Evolutionary conservation across 2,797 vertebrate genomes (phyloP), one percentile per base, ranked within the genome.

Genomic region (Eupleurogrammus muticus): DNA sequence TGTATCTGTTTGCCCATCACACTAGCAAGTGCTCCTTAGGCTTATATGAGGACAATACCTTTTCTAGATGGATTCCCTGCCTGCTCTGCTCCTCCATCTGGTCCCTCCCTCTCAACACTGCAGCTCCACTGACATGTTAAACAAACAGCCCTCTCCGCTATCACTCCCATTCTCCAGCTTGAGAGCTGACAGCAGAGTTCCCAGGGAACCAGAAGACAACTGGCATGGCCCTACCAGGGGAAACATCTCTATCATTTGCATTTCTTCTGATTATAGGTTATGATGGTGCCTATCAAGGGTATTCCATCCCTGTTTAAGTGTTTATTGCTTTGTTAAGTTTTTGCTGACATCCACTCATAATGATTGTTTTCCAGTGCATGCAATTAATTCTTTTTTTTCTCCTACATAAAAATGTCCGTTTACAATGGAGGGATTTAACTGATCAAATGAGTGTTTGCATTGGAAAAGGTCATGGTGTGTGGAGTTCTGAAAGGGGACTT

Each of bases 381-480:
- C 7, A n/a, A 60, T 70, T 16, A n/a, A 47, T 80, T 78, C 67
- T 76, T 70, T 44, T 42, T 61, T 70, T 67, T 75, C 44, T 23
- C 19, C 13, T 42, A 48, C 63, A 59, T 75, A 69, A 71, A 82
- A 84, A 78, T 73, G 67, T 74, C 69, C 61, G 32, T 80, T 81
- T 61, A 74, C 49, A 23, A 70, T 16, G 57, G 75, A 81, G 60
- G 36, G 57, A 32, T 82, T 78, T 77, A 80, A 80, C 65, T 35
- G 55, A 83, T 80, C 89, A 79, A 84, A 82, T 86, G 84, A 88
- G 64, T 87, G 79, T 90, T 89, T 90, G 87, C 79, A 42, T 55
- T 76, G 76, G 74, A 74, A 89, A 90, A 92, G 90, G 90, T 93
- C 90, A 92, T 3, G 32, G 70, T 75, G 79, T 84, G 77, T 66